These are phyloP conservation scores for Melanostoma mellinum DNA, from an alignment of 2,888 invertebrate genomes.

Conservation along the genomic window DNA sequence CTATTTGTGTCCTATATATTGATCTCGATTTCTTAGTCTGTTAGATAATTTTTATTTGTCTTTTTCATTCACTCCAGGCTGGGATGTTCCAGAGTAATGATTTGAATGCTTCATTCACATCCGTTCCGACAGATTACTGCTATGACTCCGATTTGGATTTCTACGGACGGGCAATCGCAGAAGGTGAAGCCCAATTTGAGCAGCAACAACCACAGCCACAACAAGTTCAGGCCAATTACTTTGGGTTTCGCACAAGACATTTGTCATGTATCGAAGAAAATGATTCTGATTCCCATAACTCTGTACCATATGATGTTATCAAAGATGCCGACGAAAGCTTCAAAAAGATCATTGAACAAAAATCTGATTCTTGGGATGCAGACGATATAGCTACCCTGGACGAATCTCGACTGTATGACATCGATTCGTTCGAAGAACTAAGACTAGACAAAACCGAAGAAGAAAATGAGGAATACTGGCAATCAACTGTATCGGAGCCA, in stretches of 20 bases:
- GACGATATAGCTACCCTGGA: conserved; percentile 80
- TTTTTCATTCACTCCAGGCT: conserved; percentile 30
- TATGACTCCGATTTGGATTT: conserved; percentile 74
- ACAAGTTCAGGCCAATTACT: conserved; percentile 74
- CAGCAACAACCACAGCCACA: conserved; percentile 47
- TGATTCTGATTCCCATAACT: conserved; percentile 80
- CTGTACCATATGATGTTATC: conserved; percentile 79
- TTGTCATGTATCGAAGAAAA: conserved; percentile 81
- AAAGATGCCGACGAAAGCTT: conserved; percentile 80
- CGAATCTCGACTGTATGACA: conserved; percentile 79
- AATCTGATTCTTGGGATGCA: conserved; percentile 64
- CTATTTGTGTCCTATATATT: conserved; percentile 27
- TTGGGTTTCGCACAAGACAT: conserved; percentile 81
- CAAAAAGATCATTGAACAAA: conserved; percentile 75
- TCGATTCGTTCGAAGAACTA: conserved; percentile 79
- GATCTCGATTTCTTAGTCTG: conserved; percentile 3
- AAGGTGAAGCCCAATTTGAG: conserved; percentile 66
- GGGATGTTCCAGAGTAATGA: conserved; percentile 69
- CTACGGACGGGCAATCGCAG: conserved; percentile 71
- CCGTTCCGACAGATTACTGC: conserved; percentile 73
- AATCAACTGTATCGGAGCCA: conserved; percentile 76
- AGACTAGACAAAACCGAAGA: conserved; percentile 75
- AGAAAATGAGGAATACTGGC: conserved; percentile 76
- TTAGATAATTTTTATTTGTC: conserved; percentile 16
- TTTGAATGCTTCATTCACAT: conserved; percentile 74